Evolutionary conservation across 2,113 vertebrate genomes (phyloP), one percentile per base, ranked within the genome.

Genomic region (Bubo blakistoni): DNA sequence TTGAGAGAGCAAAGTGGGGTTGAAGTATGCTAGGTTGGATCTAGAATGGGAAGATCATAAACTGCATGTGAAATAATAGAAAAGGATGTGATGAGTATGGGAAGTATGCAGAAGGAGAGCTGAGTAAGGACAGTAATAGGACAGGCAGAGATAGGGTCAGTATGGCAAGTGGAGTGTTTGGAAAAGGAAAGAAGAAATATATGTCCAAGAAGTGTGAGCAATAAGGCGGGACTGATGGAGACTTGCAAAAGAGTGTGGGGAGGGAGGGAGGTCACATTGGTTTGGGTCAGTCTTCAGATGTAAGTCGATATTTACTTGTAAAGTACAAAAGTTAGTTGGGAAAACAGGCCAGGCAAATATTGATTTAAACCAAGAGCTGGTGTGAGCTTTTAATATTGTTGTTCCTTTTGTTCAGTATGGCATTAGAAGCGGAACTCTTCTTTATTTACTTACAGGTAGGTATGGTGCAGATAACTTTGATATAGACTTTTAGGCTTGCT

Each of bases 301-400:
- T 66, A 52, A 86, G 59, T 91, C 3, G 5, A 62, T 95, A 90
- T 83, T 94, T 92, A 76, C 40, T 86, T 94, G 71, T 76, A 70
- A 94, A 88, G 38, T 79, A 34, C 70, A 92, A 66, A 95, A 97
- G 81, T 92, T 94, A 71, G 67, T 88, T 92, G 66, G 65, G 73
- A 94, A 96, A 94, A 80, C 52, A 82, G 70, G 46, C 84, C 42
- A 78, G 58, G n/a, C 74, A 95, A 96, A 94, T 96, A 95, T 94
- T 96, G 94, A 94, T 96, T 96, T 95, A 89, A 95, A 86, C 38
- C 73, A 85, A 62, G 38, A 81, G 18, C 51, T 93, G 40, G 65
- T 62, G 46, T 58, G 47, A 83, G 66, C 66, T 59, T 69, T 94
- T 92, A 91, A 92, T 94, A 89, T 90, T 95, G 57, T 95, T 96